A percentile compares a stretch with the other conserved stretches of the same genome.
phyloP scores from a whole-genome alignment of 2,888 invertebrate genomes.

The Meiosimyza platycephala region DNA sequence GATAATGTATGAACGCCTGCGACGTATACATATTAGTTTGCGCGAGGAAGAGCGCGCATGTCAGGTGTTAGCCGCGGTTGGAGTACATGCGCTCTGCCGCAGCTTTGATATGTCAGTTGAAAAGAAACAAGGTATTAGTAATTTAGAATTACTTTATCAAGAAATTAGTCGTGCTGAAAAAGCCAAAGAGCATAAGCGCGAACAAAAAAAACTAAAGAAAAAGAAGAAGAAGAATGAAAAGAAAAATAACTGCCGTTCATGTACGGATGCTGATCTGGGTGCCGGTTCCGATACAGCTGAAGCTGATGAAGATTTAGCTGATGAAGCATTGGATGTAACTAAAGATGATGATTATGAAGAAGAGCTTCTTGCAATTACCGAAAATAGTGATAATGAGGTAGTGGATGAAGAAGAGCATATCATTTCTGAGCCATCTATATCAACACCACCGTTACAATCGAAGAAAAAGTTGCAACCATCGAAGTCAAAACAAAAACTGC shows the following conservation, averaged over 20 bases:
- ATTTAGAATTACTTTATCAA: constrained; percentile 87
- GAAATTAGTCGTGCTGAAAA: constrained; percentile 89
- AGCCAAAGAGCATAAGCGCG: constrained; percentile 84
- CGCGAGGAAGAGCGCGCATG: constrained; percentile 95
- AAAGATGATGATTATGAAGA: constrained; percentile 39
- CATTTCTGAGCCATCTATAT: constrained; percentile 24
- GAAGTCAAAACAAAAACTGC: constrained; percentile 46
- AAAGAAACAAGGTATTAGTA: constrained; percentile 87
- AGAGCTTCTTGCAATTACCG: constrained; percentile 34
- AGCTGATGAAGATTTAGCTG: constrained; percentile 57
- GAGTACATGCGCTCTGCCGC: constrained; percentile 86
- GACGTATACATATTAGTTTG: constrained; percentile 86
- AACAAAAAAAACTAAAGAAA: constrained; percentile 85
- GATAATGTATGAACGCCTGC: constrained; percentile 90
- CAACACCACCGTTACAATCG: constrained; percentile 40
- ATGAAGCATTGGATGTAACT: constrained; percentile 54
- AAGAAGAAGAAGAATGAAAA: constrained; percentile 78
- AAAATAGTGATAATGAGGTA: constrained; percentile 27
- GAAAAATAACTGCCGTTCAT: constrained; percentile 56
- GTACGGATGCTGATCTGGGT: constrained; percentile 38
- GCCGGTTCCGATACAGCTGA: constrained; percentile 66
- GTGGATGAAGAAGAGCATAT: constrained; percentile 39
- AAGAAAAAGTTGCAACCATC: constrained; percentile 56
- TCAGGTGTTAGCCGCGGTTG: constrained; percentile 89
- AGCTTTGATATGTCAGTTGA: constrained; percentile 93